Evolutionary conservation across 2,797 vertebrate genomes (phyloP), one percentile per base, ranked within the genome.

Genomic region (Phoebastria nigripes): DNA sequence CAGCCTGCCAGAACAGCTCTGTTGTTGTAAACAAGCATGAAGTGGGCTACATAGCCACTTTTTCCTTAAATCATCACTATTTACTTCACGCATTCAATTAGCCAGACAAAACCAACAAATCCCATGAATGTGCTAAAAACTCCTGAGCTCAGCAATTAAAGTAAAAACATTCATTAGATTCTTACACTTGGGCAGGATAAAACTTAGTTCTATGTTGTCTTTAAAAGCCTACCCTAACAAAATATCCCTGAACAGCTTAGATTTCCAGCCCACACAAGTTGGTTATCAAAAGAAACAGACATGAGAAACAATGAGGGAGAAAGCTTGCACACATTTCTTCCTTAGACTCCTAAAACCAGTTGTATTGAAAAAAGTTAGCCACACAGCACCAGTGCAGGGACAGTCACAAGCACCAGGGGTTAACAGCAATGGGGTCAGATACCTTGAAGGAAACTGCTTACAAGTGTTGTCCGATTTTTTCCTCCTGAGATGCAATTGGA

Each of bases 251-350:
- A 81, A 94, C 39, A 94, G 94, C 80, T 94, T 94, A 58, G 28
- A 89, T 92, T 96, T 96, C 90, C 58, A 96, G 94, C 85, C 96
- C 96, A 95, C 96, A 92, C 91, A 93, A 24, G 59, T 26, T 70
- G 70, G 80, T 89, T 95, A 95, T 94, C 91, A 87, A 74, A 94
- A 92, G 85, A 91, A 96, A 89, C 6, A 83, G 79, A 79, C 42
- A 85, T 11, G 3, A 93, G 79, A 56, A 96, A 92, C 54, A 47
- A 67, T 2, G 46, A 93, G 37, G 56, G 44, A 89, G 59, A 92
- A 82, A 85, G 25, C 13, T 26, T 52, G 41, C 44, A 18, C 7
- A 18, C 8, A 1, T 74, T 89, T 93, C 51, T 87, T 87, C 62
- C 22, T 82, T 15, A 31, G 47, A 61, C n/a, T 91, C 44, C 67